Percentiles rank a stretch among this genome's conserved stretches.
Evolutionary conservation across 2,797 vertebrate species (phyloP).

Genomic region (Sternotherus odoratus): DNA sequence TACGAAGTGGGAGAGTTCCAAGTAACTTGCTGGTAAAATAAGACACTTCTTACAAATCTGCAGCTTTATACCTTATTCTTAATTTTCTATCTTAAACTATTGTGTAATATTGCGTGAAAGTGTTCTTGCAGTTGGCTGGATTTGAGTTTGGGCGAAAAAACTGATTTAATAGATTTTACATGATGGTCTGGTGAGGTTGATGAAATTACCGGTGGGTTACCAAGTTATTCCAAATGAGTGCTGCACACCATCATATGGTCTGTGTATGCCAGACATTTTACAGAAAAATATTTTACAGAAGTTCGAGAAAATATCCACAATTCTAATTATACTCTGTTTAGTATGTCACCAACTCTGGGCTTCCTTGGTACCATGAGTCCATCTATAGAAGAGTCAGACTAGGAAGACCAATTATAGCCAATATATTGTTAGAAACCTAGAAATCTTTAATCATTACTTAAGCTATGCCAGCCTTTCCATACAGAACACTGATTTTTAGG

Average conservation of each 20-base stretch:
- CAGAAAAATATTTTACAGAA: neutral
- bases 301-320: neutral
- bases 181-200: neutral
- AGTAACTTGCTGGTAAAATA: neutral
- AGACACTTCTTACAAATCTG: neutral
- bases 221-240: neutral
- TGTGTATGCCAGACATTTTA: neutral
- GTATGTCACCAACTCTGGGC: neutral
- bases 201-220: neutral
- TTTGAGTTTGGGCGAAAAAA: neutral
- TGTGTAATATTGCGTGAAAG: fast-evolving
- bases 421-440: neutral
- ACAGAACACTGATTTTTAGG: neutral
- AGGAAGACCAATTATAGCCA: neutral
- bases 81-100: neutral
- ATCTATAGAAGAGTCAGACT: neutral
- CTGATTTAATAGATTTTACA: neutral
- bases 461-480: neutral
- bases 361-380: neutral
- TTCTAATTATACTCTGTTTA: neutral
- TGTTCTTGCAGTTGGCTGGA: neutral
- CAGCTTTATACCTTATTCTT: neutral
- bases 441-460: neutral
- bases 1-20: neutral
- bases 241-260: fast-evolving